Base-by-base conservation (phyloP, 2,888 invertebrate species). In the Sinodicranocentrus sp. region DNA sequence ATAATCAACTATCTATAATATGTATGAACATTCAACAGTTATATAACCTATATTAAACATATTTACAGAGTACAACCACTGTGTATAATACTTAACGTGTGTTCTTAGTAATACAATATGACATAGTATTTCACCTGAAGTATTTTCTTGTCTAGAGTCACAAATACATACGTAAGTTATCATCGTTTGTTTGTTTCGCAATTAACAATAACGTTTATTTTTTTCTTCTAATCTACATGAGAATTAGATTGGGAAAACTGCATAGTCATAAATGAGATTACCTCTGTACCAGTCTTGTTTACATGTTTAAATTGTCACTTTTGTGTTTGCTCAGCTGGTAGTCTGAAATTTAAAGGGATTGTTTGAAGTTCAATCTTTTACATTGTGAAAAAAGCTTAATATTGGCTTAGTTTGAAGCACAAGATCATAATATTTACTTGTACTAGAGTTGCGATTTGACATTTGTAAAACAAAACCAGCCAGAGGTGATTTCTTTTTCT, bases 51-150 rank as follows among this genome's bases (percentile, higher is more conserved):
- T 25, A 52, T 28, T 68, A 33, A 63, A 79, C 79, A 52, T 63
- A 71, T 44, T 59, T 78, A 61, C 59, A 57, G 21, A 59, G 33
- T 59, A 61, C 39, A 25, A 54, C 54, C 33, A 21, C 48, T 44
- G 44, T 65, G 13, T 39, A 43, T 65, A 39, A 52, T 68, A 44
- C 68, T 44, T 26, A 68, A 28, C 48, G 68, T 48, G 39, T 63
- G 21, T 68, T 15, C 23, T 48, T 23, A 52, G n/a, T 67, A 77
- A 68, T 68, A 68, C 76, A 76, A 61, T 44, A 68, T 67, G 71
- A 68, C 68, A 70, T 77, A 77, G 68, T 68, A 43, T 54, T 54
- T 76, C 67, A 67, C 67, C 25, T 65, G 65, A 75, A 75, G 59
- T 44, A 33, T 26, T 19, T 63, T 71, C 6, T 28, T 39, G 54